Evolutionary conservation across 2,797 vertebrate species (phyloP), one percentile per base, ranked within the genome.

Genomic region (Danio aesculapii): DNA sequence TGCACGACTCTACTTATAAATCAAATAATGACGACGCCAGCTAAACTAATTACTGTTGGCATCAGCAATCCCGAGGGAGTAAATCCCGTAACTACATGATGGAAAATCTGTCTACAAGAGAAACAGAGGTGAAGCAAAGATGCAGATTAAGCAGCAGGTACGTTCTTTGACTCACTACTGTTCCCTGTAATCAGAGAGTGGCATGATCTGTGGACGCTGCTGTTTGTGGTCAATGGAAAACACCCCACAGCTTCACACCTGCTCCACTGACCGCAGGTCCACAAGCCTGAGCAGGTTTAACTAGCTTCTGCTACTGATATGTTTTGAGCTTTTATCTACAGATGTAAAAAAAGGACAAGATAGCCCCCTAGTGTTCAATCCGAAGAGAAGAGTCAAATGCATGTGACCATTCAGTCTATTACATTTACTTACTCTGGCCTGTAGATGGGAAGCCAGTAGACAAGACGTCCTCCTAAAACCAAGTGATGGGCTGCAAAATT

Each of bases 401-500:
- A 47, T 46, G 43, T 47, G 39, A 70, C 4, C 30, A 41, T 53
- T 50, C 49, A 41, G 16, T 43, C 50, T 1, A 75, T 68, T 75
- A 12, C 46, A 73, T 77, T 70, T 88, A 96, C 97, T 88, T 94
- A 99, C 98, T 99, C 98, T 87, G 98, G 97, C 78, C 91, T 96
- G 92, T 98, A 97, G 77, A 98, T 82, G 0, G 98, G 98, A 84
- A 99, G 91, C 98, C 98, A 99, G 86, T 99, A 99, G 44, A 99
- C 98, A 0, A 99, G 89, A 89, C 97, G 94, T 86, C 98, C 98
- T 6, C 96, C 96, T 86, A 95, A 88, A 79, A 96, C 93, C 68
- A 99, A 94, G 77, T 94, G 93, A 46, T 94, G 93, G 21, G 97
- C 96, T 0, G 97, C 96, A 89, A 99, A 98, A 89, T 95, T 96